Conservation (phyloP, 2,113 vertebrate genomes). For the Hystrix cristata region DNA sequence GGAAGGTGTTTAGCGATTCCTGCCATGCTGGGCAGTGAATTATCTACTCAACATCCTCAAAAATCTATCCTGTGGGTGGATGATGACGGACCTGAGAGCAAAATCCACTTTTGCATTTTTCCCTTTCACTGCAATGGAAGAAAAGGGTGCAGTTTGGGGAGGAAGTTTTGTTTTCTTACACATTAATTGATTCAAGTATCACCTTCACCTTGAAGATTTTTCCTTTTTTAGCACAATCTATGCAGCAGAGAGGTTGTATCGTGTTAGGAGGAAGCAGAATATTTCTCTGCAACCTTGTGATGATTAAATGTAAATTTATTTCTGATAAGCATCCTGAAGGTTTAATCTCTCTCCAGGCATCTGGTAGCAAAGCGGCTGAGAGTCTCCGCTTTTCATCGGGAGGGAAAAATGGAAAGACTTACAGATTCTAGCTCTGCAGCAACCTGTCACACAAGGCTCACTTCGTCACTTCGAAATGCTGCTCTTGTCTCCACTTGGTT, state of each 20-base stretch:
- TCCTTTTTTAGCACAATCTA: too few relatives aligned
- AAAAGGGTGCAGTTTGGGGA: too few relatives aligned
- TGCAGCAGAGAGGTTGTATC: background rate
- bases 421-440: background rate
- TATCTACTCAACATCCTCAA: fast-evolving
- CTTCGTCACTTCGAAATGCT: background rate
- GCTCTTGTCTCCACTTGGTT: background rate
- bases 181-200: background rate
- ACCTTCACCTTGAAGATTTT: too few relatives aligned
- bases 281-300: background rate
- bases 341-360: background rate
- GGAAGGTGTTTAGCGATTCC: background rate
- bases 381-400: background rate
- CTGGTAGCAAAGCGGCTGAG: fast-evolving
- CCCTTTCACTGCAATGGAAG: background rate
- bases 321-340: background rate
- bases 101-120: background rate
- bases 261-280: background rate
- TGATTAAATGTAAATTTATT: background rate
- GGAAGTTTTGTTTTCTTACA: background rate
- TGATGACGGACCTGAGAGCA: fast-evolving
- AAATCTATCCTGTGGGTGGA: fast-evolving
- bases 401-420: background rate
- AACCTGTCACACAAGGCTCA: background rate
- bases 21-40: background rate